Evolutionary conservation across 2,888 invertebrate genomes (phyloP).

Genomic region (Tromatobia lineatoria): DNA sequence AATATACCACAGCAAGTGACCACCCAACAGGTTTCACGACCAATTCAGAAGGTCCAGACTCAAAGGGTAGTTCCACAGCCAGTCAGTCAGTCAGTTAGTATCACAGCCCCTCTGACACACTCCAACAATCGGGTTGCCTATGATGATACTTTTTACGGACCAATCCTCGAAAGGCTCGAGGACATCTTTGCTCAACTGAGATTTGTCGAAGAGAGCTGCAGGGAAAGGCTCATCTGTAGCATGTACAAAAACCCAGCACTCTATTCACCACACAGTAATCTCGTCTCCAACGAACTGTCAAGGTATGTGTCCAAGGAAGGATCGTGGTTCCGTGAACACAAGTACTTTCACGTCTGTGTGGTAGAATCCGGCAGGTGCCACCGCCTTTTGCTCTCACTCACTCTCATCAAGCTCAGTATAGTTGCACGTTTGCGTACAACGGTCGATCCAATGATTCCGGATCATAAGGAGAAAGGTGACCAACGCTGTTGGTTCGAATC

Average conservation of each 20-base stretch:
- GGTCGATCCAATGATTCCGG: conserved; percentile 69
- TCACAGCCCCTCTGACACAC: conserved; percentile 28
- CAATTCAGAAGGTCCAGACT: conserved; percentile 59
- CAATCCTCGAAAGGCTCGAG: conserved; percentile 92
- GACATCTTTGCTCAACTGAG: conserved; percentile 90
- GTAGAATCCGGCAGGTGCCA: background rate
- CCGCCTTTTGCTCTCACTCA: conserved; percentile 19
- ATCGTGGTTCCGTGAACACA: conserved; percentile 14
- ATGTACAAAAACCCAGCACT: conserved; percentile 94
- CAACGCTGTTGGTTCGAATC: conserved; percentile 76
- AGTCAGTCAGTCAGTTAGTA: conserved; percentile 45
- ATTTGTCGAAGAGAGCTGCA: conserved; percentile 90
- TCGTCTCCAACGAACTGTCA: conserved; percentile 94
- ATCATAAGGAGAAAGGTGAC: conserved; percentile 83
- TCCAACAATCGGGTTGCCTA: conserved; percentile 63
- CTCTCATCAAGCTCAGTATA: conserved; percentile 15
- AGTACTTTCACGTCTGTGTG: background rate
- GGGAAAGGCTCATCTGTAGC: conserved; percentile 93
- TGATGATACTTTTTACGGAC: conserved; percentile 90
- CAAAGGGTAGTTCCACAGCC: conserved; percentile 64
- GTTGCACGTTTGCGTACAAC: conserved; percentile 29
- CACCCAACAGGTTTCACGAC: conserved; percentile 38
- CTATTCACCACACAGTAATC: conserved; percentile 94
- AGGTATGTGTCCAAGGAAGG: conserved; percentile 89
- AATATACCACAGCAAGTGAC: conserved; percentile 45